These are phyloP conservation scores for Ia io DNA, from an alignment of 2,113 vertebrate species.

Conservation along the genomic window DNA sequence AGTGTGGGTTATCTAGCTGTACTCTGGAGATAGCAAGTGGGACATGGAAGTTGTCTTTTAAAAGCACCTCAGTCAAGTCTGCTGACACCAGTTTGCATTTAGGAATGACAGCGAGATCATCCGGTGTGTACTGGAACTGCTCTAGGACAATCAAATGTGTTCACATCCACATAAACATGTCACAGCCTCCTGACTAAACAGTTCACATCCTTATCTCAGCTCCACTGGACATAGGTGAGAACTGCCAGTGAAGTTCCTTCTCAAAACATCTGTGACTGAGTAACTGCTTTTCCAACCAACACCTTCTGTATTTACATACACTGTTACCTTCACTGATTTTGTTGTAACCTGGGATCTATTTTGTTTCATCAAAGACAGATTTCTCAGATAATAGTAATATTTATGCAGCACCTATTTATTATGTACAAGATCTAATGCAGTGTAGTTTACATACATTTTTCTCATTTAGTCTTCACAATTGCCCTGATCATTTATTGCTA, in stretches of 20 bases:
- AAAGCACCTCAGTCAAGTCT: background rate
- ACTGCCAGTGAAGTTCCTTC: background rate
- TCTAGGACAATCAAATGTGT: background rate
- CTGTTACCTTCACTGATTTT: background rate
- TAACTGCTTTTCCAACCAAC: background rate
- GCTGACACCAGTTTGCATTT: background rate
- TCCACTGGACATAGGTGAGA: background rate
- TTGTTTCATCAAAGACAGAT: background rate
- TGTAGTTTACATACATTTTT: background rate
- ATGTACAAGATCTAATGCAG: background rate
- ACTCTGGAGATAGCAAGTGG: background rate
- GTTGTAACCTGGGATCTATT: background rate
- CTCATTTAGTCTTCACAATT: background rate
- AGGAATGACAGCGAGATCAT: background rate
- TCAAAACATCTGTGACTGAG: background rate
- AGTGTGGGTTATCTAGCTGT: background rate
- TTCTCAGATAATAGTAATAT: background rate
- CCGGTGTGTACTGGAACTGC: fast-evolving
- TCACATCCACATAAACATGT: background rate
- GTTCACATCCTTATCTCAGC: background rate
- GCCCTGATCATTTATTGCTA: background rate
- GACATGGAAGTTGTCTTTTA: background rate
- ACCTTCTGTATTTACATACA: background rate
- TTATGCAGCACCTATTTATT: background rate
- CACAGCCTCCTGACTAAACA: background rate